A percentile compares a stretch with the other conserved stretches of the same genome.
phyloP scores from a whole-genome alignment of 2,888 invertebrate genomes.

The Ennomos fuscantarius region DNA sequence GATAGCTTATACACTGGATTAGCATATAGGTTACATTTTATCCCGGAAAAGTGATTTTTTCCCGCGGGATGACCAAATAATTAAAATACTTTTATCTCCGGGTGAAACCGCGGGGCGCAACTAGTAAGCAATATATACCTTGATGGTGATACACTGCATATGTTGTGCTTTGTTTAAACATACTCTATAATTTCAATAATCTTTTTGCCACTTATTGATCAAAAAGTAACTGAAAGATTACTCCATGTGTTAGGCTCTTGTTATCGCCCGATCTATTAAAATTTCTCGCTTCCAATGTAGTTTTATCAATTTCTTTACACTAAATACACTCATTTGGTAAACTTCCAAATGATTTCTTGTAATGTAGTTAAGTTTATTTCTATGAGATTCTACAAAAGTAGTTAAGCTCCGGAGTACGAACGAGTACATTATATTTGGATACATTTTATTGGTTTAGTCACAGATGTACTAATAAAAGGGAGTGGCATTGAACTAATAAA shows the following conservation, averaged over 20 bases:
- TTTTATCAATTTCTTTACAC: background rate
- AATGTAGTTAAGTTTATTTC: background rate
- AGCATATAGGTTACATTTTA: too few species aligned
- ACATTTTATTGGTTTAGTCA: slow-evolving; percentile 19
- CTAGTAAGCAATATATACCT: too few species aligned
- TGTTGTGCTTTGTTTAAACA: too few species aligned
- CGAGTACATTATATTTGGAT: slow-evolving; percentile 4
- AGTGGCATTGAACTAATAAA: slow-evolving; percentile 35
- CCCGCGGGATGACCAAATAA: too few species aligned
- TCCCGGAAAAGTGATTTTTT: too few species aligned
- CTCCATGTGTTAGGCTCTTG: slow-evolving; percentile 8
- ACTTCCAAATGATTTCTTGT: slow-evolving; percentile 1
- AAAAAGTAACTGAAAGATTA: slow-evolving; percentile 3
- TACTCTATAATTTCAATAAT: too few species aligned
- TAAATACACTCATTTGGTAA: slow-evolving; percentile 6
- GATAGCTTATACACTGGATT: too few species aligned
- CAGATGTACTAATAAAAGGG: slow-evolving; percentile 29
- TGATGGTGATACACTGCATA: too few species aligned
- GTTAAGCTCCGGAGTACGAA: slow-evolving; percentile 2
- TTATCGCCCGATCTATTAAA: background rate
- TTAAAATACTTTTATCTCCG: too few species aligned
- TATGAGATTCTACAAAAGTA: background rate
- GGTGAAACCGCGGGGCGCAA: too few species aligned
- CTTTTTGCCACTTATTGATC: too few species aligned
- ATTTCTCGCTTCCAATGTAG: too few species aligned